These are phyloP conservation scores for Bembecia ichneumoniformis DNA, from an alignment of 2,888 invertebrate genomes.

Conservation along the genomic window DNA sequence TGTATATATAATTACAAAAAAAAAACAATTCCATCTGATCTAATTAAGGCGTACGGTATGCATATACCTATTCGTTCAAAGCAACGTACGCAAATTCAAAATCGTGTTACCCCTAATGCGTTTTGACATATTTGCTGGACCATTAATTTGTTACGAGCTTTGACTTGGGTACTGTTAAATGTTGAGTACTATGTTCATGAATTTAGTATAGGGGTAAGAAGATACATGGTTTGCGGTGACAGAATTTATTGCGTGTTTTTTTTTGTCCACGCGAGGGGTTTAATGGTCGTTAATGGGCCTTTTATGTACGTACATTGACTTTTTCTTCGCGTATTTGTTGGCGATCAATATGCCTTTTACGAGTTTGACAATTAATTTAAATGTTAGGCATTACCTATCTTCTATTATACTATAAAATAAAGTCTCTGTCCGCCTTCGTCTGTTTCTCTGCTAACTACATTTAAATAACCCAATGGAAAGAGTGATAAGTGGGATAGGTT, in stretches of 20 bases:
- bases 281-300: conserved; percentile 60
- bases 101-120: not conserved
- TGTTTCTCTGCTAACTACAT: no score
- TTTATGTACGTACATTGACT: conserved; percentile 53
- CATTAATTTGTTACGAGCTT: not conserved
- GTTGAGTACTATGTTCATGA: conserved; percentile 8
- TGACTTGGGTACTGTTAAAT: conserved; percentile 21
- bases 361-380: not conserved
- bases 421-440: no score
- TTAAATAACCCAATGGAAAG: no score
- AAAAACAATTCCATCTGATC: no score
- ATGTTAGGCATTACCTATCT: no score
- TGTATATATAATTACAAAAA: no score
- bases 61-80: no score
- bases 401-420: no score
- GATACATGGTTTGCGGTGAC: conserved; percentile 48
- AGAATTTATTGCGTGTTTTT: conserved; percentile 67
- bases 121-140: not conserved
- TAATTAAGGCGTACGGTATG: no score
- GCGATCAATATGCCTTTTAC: not conserved
- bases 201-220: conserved; percentile 24
- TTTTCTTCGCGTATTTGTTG: conserved; percentile 8
- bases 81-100: not conserved
- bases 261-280: conserved; percentile 50
- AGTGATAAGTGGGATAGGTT: no score